A percentile compares a stretch with the other conserved stretches of the same genome.
These are phyloP conservation scores for Drosophila mojavensis DNA, from an alignment of 1,140 invertebrate genomes.

Conservation along the genomic window DNA sequence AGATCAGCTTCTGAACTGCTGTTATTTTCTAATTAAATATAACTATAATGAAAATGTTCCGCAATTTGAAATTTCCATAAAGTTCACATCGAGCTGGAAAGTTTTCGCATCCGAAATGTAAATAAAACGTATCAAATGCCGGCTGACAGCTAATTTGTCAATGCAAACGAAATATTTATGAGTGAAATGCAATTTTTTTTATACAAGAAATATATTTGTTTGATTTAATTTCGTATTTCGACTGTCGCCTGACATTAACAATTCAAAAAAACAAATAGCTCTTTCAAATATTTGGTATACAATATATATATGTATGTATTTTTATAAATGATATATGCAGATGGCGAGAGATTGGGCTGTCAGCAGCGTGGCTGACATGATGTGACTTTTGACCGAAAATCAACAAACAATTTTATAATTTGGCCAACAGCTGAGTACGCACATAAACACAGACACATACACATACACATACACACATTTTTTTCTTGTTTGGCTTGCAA, in stretches of 20 bases:
- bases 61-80: too few species aligned
- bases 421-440: conserved; percentile 33
- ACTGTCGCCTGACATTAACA: neutral
- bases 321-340: neutral
- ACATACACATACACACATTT: conserved; percentile 23
- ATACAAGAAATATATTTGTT: neutral
- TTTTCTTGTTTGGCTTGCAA: conserved; percentile 16
- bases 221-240: conserved; percentile 5
- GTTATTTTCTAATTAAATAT: too few species aligned
- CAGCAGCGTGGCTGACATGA: conserved; percentile 44
- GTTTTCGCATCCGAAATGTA: neutral
- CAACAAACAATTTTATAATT: conserved; percentile 62
- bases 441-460: conserved; percentile 8
- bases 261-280: neutral
- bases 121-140: neutral
- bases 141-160: conserved; percentile 17
- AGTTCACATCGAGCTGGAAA: neutral
- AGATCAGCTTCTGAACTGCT: too few species aligned
- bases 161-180: neutral
- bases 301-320: conserved; percentile 4
- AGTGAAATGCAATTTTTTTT: neutral
- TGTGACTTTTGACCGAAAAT: conserved; percentile 62
- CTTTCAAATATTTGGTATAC: too few species aligned
- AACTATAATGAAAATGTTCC: too few species aligned
- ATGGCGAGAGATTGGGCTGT: neutral